Evolutionary conservation across 1,140 invertebrate species (phyloP).

Genomic region (Leptoteleia sp.): DNA sequence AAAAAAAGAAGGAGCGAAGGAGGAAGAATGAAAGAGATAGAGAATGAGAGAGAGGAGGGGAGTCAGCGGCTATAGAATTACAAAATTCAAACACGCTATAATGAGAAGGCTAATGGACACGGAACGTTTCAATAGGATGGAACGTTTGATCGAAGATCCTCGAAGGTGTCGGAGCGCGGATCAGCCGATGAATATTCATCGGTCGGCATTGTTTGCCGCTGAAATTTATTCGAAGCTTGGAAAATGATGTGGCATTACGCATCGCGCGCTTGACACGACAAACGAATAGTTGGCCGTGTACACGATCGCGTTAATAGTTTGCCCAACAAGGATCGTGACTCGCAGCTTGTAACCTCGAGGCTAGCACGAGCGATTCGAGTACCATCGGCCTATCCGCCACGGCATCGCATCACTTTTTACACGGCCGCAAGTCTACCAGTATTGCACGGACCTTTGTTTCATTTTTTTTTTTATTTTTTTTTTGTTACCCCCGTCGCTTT

Average conservation of each 20-base stretch:
- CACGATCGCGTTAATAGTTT: conserved; percentile 70
- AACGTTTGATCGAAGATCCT: conserved; percentile 32
- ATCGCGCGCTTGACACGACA: conserved; percentile 37
- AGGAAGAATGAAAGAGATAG: too few species aligned
- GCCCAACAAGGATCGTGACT: conserved; percentile 38
- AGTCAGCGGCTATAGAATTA: conserved; percentile 36
- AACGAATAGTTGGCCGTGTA: conserved; percentile 70
- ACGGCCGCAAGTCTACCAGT: conserved; percentile 4
- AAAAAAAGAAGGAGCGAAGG: too few species aligned
- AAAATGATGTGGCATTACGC: conserved; percentile 52
- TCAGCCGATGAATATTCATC: conserved; percentile 51
- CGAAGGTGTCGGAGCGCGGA: conserved; percentile 28
- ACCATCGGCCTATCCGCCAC: too few species aligned
- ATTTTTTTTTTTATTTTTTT: too few species aligned
- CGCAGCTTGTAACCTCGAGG: conserved; percentile 32
- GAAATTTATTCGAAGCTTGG: conserved; percentile 51
- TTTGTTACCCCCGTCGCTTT: too few species aligned
- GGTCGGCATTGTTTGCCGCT: conserved; percentile 44
- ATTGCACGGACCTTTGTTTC: conserved; percentile 16
- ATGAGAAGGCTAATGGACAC: conserved; percentile 41
- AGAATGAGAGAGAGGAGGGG: too few species aligned
- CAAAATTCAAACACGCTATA: conserved; percentile 37
- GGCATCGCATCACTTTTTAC: conserved; percentile 22
- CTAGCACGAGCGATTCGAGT: conserved; percentile 27
- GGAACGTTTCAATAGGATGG: conserved; percentile 31